Base-by-base conservation (phyloP, 2,888 invertebrate species). In the Tortricodes alternella region DNA sequence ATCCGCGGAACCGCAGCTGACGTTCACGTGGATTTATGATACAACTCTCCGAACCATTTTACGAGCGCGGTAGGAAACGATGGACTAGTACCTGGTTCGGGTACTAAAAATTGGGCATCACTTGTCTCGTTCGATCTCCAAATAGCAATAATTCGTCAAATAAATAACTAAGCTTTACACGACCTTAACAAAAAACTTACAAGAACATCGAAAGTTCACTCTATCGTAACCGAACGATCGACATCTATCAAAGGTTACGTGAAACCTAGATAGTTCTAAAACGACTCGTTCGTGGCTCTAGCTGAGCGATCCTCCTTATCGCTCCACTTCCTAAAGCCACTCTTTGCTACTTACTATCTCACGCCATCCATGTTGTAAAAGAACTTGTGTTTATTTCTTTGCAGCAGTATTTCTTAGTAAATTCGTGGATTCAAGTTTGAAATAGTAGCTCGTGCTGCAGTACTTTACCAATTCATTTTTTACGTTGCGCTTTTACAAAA, bases 251-350 rank as follows among this genome's bases (percentile, higher is more conserved):
- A 34, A 15, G 13, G 13, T 11, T 7, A 15, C 13, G 34, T 34
- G 11, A 34, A 34, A 15, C 18, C 9, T 24, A 29, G 16, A 24
- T 13, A 35, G 38, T 32, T n/a, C 32, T 51, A 24, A 16, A 41
- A 29, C 24, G 13, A 29, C 44, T 29, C 18, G 27, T 44, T 43
- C 43, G n/a, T 0, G 29, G 29, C 29, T 29, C 11, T 11, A 5
- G 9, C 24, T 41, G 53, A 34, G 29, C 29, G 29, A 1, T 5
- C 23, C 27, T 55, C 37, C 50, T 56, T 56, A 56, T 56, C 56
- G 44, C 29, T 9, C 24, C 32, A 37, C 49, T 50, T 11, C 18
- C 51, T 13, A 43, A 55, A 55, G 27, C 41, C 15, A 48, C 48
- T 55, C 52, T n/a, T 37, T 35, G 24, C 32, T 39, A 32, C 38